Conservation (phyloP, 2,797 vertebrate species). For the Zalophus californianus region DNA sequence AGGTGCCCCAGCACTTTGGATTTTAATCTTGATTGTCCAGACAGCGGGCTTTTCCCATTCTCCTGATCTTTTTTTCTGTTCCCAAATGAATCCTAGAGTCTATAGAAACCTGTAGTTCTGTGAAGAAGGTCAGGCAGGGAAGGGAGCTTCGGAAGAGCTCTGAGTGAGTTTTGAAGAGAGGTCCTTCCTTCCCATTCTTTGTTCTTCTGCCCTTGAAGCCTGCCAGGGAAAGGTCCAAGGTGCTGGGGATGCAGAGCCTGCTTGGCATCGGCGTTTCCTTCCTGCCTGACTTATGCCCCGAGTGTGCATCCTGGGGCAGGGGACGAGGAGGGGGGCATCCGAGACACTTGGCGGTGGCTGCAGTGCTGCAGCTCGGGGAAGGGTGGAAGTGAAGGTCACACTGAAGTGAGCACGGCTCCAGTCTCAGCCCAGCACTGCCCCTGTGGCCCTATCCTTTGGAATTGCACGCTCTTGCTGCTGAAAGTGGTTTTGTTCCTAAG, state of each 20-base stretch:
- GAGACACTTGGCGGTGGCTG: slow-evolving; percentile 20
- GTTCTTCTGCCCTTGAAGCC: slow-evolving; percentile 56
- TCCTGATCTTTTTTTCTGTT: not conserved
- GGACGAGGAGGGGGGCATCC: not conserved
- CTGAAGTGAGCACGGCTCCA: not conserved
- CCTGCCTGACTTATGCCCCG: not conserved
- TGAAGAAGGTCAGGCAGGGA: slow-evolving; percentile 42
- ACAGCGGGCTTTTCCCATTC: not conserved
- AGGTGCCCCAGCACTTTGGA: not conserved
- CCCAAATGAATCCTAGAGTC: not conserved
- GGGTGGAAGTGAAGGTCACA: slow-evolving; percentile 77
- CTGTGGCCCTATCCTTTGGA: slow-evolving; percentile 43
- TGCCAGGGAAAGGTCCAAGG: not conserved
- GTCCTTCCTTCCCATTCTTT: slow-evolving; percentile 26
- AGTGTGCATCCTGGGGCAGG: not conserved
- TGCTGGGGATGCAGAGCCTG: not conserved
- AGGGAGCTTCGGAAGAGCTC: slow-evolving; percentile 46
- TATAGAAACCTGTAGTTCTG: slow-evolving; percentile 58
- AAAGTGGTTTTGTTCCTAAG: slow-evolving; percentile 25
- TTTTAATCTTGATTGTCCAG: slow-evolving; percentile 32
- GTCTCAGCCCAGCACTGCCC: slow-evolving; percentile 6
- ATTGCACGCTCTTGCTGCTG: not conserved
- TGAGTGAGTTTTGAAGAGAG: slow-evolving; percentile 46
- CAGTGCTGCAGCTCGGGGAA: slow-evolving; percentile 58
- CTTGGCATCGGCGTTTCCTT: not conserved